Evolutionary conservation across 2,888 invertebrate species (phyloP), one percentile per base, ranked within the genome.

Genomic region (Sinhomidia bicolor): DNA sequence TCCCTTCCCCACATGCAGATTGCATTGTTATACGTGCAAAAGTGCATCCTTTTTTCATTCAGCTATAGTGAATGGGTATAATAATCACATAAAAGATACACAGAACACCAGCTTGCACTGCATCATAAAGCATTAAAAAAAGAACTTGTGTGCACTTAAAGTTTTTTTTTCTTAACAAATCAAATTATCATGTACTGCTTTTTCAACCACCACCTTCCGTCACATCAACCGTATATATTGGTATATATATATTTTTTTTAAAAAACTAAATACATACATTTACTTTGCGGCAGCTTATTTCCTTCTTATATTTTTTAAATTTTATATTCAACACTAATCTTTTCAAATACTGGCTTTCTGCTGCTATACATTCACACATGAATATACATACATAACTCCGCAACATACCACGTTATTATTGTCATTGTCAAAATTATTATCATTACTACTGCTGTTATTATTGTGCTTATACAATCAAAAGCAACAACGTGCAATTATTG

Each of bases 401-500:
- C 71, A 71, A 36, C 57, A 51, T 76, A 29, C 76, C 51, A 29
- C 12, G 32, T 68, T 76, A 54, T 54, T 81, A 81, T 81, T 86
- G 80, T 81, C 80, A 81, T 80, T 80, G 80, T 81, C 71, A 87
- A 87, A 86, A 86, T 85, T 80, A 86, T 86, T 57, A 86, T 86
- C 68, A 80, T 80, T 86, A 47, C 29, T 68, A 47, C 26, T 62
- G 60, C 62, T 85, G 51, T 60, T 60, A 85, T 85, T 87, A 82
- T 82, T 76, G 74, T 85, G 62, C 80, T 60, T 14, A 71, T 81
- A 80, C 84, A 84, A 88, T 88, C 60, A 76, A 78, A 84, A 47
- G 76, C 23, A 76, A 80, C 84, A 89, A 80, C 88, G 85, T 88
- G 88, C 86, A 90, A 90, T 90, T 89, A 89, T 88, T 84, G 57